Evolutionary conservation across 2,113 vertebrate genomes (phyloP), one percentile per base, ranked within the genome.

Genomic region (Thermophis baileyi): DNA sequence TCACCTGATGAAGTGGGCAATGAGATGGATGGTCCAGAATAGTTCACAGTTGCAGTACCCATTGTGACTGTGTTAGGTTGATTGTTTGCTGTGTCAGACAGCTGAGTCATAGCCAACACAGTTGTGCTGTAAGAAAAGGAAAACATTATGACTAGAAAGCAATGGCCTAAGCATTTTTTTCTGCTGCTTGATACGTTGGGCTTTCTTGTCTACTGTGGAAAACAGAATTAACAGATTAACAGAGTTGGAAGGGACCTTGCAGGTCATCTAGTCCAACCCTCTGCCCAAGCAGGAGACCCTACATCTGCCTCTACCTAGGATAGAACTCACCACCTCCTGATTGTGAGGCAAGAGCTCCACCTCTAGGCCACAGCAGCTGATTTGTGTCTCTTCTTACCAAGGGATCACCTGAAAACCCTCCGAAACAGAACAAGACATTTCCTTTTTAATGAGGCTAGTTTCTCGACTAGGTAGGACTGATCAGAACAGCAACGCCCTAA

Each of bases 1-100:
- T 97, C 93, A 97, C 97, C 96, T 97, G 96, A 94, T 30, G 94
- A 51, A 20, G 93, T 49, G 25, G 30, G 1, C 44, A 87, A 22
- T 0, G 88, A 22, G 50, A 46, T 54, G 92, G 94, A 7, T 1
- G 35, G 51, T 30, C 87, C 93, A n/a, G 94, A 94, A 93, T 50
- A 93, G 87, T 3, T 95, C 81, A 60, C 91, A 93, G 54, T 20
- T 92, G 91, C 20, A 54, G 60, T 1, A 11, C 94, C 90, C 89
- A 81, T 27, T 10, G 14, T 22, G 54, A 92, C 25, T 4, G 2
- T 0, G 0, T 90, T 49, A 91, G 93, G 44, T 44, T 90, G 93
- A 44, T 91, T 90, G 69, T 25, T 25, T 85, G 55, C 57, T 18
- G 11, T 0, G 0, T 91, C 95, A 93, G 93, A 85, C 47, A 95